Evolutionary conservation across 1,140 invertebrate genomes (phyloP).

Genomic region (Metaphire vulgaris): DNA sequence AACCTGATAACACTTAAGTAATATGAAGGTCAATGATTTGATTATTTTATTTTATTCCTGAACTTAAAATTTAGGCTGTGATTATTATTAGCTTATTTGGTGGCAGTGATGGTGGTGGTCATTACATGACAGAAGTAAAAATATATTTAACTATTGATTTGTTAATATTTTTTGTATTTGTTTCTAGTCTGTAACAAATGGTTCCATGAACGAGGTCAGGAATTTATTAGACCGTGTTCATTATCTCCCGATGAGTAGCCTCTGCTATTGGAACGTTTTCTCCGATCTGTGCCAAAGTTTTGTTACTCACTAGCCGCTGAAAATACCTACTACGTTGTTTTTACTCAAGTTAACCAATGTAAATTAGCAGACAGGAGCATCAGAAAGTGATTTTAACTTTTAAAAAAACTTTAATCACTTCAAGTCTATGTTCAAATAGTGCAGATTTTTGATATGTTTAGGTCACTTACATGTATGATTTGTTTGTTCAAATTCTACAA

Average conservation of each 20-base stretch:
- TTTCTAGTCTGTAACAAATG: constrained; percentile 92
- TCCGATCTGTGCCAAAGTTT: not conserved
- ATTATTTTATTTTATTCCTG: not conserved
- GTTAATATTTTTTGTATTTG: not conserved
- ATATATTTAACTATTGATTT: not conserved
- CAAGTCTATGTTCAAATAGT: not conserved
- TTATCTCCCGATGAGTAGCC: not conserved
- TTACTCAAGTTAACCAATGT: not conserved
- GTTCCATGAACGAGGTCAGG: constrained; percentile 94
- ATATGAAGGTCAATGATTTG: not conserved
- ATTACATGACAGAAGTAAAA: too few species aligned
- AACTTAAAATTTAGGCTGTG: not conserved
- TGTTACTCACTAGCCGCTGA: not conserved
- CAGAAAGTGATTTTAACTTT: not conserved
- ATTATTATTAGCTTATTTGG: not conserved
- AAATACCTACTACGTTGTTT: not conserved
- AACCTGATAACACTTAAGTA: not conserved
- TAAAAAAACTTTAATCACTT: not conserved
- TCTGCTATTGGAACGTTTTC: not conserved
- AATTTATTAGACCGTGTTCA: constrained; percentile 71
- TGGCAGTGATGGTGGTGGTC: too few species aligned
- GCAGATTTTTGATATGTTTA: not conserved
- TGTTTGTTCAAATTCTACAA: not conserved
- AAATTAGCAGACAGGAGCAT: too few species aligned
- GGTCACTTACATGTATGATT: not conserved